phyloP scores from a whole-genome alignment of 1,140 invertebrate genomes.

The Papilio glaucus region DNA sequence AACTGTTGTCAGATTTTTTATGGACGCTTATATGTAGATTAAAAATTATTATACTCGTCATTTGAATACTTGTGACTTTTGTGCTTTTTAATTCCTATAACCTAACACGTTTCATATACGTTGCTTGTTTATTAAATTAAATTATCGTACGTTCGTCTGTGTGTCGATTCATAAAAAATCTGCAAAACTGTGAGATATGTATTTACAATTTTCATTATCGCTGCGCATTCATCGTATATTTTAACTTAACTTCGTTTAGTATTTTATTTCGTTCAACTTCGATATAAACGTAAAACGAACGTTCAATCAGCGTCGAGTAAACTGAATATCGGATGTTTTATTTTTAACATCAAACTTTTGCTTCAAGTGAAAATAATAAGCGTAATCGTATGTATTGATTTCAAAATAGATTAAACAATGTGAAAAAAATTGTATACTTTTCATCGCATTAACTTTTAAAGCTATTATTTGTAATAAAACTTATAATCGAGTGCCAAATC shows the following conservation, averaged over 20 bases:
- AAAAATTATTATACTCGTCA: too few relatives aligned
- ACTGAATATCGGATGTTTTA: neutral
- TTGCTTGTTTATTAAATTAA: too few relatives aligned
- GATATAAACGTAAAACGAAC: constrained; percentile 5
- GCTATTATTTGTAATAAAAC: too few relatives aligned
- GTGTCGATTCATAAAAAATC: neutral
- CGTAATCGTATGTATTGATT: constrained; percentile 11
- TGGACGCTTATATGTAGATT: too few relatives aligned
- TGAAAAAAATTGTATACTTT: too few relatives aligned
- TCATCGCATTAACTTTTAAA: too few relatives aligned
- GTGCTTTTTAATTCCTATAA: too few relatives aligned
- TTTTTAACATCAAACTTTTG: neutral
- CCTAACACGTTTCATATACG: too few relatives aligned
- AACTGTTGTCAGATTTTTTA: too few relatives aligned
- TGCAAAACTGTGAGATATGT: neutral
- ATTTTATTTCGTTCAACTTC: constrained; percentile 3
- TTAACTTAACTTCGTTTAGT: constrained; percentile 16
- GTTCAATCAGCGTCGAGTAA: constrained; percentile 13
- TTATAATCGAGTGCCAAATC: too few relatives aligned
- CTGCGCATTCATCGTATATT: neutral
- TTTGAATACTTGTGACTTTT: too few relatives aligned
- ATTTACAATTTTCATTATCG: constrained; percentile 13
- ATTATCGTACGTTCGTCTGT: too few relatives aligned
- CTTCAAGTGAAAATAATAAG: neutral
- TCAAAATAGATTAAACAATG: neutral